phyloP scores from a whole-genome alignment of 2,797 vertebrate genomes.

The Periophthalmus magnuspinnatus region DNA sequence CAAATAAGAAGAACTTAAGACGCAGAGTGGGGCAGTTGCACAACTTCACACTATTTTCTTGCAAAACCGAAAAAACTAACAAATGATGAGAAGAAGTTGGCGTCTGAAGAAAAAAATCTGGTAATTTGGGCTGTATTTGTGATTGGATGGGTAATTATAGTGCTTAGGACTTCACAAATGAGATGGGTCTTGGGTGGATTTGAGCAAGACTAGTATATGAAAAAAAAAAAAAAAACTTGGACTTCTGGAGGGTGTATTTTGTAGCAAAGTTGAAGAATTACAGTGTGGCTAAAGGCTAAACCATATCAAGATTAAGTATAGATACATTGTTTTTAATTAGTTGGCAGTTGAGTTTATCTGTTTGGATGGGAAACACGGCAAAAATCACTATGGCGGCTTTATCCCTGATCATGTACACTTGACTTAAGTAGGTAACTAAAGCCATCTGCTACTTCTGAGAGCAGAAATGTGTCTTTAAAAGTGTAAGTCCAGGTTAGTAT shows the following conservation, averaged over 20 bases:
- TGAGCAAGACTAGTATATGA: constrained; percentile 24
- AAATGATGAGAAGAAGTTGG: constrained; percentile 41
- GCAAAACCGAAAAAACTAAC: constrained; percentile 46
- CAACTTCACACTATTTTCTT: constrained; percentile 52
- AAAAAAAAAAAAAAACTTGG: constrained; percentile 39
- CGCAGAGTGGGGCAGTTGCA: constrained; percentile 47
- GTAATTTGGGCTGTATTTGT: constrained; percentile 38
- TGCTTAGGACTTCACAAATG: constrained; percentile 34
- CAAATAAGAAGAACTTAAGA: constrained; percentile 39
- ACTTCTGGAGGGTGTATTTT: constrained; percentile 14
- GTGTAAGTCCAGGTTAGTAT: too few relatives aligned
- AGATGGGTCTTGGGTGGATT: constrained; percentile 21
- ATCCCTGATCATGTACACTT: not conserved
- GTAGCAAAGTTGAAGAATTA: not conserved
- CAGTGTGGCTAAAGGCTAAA: not conserved
- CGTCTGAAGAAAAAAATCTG: constrained; percentile 20
- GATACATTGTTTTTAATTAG: too few relatives aligned
- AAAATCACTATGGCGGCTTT: not conserved
- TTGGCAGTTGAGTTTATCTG: too few relatives aligned
- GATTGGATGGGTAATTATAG: constrained; percentile 43
- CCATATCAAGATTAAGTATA: not conserved
- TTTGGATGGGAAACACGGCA: not conserved
- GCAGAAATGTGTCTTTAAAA: not conserved
- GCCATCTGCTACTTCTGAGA: not conserved
- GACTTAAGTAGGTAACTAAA: too few relatives aligned